Conservation (phyloP, 2,113 vertebrate species). For the Melanerpes aurifrons region DNA sequence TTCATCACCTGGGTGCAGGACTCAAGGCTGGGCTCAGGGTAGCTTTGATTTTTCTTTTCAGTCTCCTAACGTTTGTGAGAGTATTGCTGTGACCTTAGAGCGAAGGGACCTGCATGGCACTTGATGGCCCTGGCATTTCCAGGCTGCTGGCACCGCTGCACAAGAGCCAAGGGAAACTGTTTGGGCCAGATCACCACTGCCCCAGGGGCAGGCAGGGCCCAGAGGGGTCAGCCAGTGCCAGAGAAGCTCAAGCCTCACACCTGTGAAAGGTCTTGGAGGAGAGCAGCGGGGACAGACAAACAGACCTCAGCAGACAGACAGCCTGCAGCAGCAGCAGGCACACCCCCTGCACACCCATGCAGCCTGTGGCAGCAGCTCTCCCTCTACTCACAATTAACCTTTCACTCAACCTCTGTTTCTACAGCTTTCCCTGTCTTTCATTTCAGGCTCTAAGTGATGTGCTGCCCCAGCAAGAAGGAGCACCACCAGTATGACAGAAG, state of each 20-base stretch:
- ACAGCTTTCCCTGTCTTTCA: neutral
- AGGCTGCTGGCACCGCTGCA: neutral
- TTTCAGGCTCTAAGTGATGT: neutral
- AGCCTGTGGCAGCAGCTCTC: rapidly evolving
- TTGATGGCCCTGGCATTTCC: neutral
- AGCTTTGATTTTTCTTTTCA: neutral
- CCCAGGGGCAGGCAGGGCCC: neutral
- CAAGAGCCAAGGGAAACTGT: rapidly evolving
- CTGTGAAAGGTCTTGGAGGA: neutral
- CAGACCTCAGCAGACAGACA: neutral
- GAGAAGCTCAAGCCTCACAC: neutral
- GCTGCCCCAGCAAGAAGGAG: neutral
- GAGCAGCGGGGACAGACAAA: neutral
- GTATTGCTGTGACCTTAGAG: neutral
- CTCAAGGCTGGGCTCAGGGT: neutral
- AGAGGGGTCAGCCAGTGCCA: rapidly evolving
- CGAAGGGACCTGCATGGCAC: neutral
- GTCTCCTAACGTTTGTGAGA: neutral
- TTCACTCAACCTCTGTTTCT: neutral
- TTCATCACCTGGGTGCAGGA: too few relatives aligned
- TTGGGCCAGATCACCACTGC: neutral
- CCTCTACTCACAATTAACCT: rapidly evolving
- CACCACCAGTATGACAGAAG: neutral
- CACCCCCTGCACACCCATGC: rapidly evolving
- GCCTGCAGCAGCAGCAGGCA: neutral